These are phyloP conservation scores for Asteroscopus sphinx DNA, from an alignment of 2,888 invertebrate genomes.

Conservation along the genomic window DNA sequence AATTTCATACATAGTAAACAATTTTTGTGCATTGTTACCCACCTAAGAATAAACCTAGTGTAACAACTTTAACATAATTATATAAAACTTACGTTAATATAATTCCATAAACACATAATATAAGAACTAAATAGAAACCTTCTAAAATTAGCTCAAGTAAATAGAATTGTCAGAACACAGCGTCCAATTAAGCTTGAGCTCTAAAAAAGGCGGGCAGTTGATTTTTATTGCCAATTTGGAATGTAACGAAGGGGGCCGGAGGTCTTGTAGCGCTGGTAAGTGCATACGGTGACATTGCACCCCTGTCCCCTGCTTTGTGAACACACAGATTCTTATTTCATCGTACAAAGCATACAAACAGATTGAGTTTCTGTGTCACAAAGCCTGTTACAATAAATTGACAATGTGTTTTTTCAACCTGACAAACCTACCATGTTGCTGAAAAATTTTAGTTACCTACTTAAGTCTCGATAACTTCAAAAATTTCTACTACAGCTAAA, in stretches of 20 bases:
- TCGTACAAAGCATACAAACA: not conserved
- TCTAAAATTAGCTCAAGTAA: slow-evolving; percentile 17
- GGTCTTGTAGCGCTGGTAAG: slow-evolving; percentile 40
- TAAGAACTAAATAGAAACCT: slow-evolving; percentile 4
- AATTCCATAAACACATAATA: not conserved
- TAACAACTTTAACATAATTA: too few relatives aligned
- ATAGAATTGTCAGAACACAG: slow-evolving; percentile 33
- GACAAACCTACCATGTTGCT: too few relatives aligned
- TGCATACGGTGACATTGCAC: slow-evolving; percentile 40
- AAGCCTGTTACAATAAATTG: too few relatives aligned
- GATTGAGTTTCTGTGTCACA: not conserved
- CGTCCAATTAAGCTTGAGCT: slow-evolving; percentile 60
- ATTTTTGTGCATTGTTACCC: too few relatives aligned
- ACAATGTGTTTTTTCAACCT: too few relatives aligned
- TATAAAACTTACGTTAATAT: too few relatives aligned
- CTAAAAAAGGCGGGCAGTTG: slow-evolving; percentile 59
- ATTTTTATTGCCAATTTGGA: slow-evolving; percentile 64
- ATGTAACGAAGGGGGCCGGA: slow-evolving; percentile 43
- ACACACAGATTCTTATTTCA: slow-evolving; percentile 20
- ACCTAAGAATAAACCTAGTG: too few relatives aligned
- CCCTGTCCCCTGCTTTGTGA: slow-evolving; percentile 9
- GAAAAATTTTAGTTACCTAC: too few relatives aligned
- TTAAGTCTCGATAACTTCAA: too few relatives aligned
- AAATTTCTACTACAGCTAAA: too few relatives aligned
- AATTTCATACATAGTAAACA: too few relatives aligned